Evolutionary conservation across 2,797 vertebrate genomes (phyloP).

Genomic region (Rhynchonycteris naso): DNA sequence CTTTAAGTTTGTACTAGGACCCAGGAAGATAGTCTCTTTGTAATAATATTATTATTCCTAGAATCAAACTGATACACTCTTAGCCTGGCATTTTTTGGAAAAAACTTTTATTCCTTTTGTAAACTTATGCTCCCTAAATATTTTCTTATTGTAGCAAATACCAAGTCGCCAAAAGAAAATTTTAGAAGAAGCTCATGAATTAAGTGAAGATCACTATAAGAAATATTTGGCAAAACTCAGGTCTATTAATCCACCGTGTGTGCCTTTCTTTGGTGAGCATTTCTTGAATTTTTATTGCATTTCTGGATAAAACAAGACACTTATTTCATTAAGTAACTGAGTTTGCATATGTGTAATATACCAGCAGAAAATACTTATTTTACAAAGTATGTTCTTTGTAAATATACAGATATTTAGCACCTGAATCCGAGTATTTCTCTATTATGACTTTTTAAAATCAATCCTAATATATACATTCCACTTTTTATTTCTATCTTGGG

Average conservation of each 20-base stretch:
- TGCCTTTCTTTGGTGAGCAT: constrained; percentile 96
- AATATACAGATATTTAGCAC: constrained; percentile 25
- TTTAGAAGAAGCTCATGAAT: constrained; percentile 96
- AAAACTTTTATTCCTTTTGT: constrained; percentile 47
- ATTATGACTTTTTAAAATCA: constrained; percentile 33
- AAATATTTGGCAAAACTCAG: constrained; percentile 98
- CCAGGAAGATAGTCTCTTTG: neutral
- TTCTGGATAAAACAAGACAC: constrained; percentile 55
- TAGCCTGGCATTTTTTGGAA: constrained; percentile 4
- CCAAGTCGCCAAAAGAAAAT: constrained; percentile 96
- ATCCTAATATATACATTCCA: neutral
- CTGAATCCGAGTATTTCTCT: constrained; percentile 26
- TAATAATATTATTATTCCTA: neutral
- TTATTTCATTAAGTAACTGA: constrained; percentile 54
- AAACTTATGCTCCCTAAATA: constrained; percentile 17
- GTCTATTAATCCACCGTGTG: constrained; percentile 98
- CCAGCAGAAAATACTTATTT: constrained; percentile 13
- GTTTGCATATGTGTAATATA: neutral
- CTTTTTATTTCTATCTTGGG: constrained; percentile 3
- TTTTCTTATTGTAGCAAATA: constrained; percentile 91
- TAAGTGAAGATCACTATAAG: constrained; percentile 99
- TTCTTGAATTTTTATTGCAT: constrained; percentile 56
- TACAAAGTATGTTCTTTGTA: neutral
- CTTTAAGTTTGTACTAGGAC: neutral
- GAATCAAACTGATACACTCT: neutral